Evolutionary conservation across 2,113 vertebrate genomes (phyloP).

Genomic region (Lycaon pictus): DNA sequence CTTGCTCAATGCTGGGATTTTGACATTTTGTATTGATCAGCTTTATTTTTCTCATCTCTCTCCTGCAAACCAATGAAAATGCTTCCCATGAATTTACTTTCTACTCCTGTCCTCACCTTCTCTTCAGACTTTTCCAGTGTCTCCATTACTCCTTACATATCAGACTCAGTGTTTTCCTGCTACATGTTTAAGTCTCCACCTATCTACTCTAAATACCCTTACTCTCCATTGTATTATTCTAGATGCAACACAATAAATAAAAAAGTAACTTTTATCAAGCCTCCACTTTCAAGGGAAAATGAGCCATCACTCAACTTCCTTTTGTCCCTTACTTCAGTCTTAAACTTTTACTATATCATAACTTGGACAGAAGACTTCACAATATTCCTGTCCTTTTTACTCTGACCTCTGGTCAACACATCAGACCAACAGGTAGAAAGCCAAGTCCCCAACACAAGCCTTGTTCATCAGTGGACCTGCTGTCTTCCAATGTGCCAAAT

Average conservation of each 20-base stretch:
- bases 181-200: background rate
- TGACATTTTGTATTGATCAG: constrained; percentile 9
- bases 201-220: background rate
- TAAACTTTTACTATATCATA: background rate
- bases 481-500: background rate
- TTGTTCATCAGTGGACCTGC: background rate
- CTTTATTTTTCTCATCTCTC: background rate
- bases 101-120: background rate
- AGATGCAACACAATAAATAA: background rate
- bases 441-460: background rate
- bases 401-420: background rate
- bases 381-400: background rate
- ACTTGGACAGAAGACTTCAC: constrained; percentile 21
- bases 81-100: background rate
- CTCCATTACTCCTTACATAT: background rate
- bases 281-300: constrained; percentile 36
- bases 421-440: background rate
- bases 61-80: background rate
- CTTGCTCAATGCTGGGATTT: background rate
- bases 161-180: constrained; percentile 22
- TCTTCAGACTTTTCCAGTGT: background rate
- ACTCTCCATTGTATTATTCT: background rate
- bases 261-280: background rate
- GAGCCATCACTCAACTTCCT: background rate
- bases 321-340: constrained; percentile 33